These are phyloP conservation scores for Leptinotarsa lineolata DNA, from an alignment of 1,140 invertebrate species.

Conservation along the genomic window DNA sequence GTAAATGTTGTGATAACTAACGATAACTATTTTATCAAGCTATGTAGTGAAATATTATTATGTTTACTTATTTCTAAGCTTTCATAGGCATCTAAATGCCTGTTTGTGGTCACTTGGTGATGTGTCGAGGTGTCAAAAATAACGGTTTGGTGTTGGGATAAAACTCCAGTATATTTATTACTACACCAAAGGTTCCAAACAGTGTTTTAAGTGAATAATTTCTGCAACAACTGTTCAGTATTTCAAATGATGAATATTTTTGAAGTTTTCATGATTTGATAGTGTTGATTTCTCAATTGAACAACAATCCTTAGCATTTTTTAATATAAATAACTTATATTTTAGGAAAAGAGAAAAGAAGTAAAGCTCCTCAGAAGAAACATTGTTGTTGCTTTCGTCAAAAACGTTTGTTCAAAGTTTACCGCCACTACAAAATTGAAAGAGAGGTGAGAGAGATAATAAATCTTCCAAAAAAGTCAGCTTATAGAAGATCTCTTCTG, in stretches of 20 bases:
- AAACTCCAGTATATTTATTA: neutral
- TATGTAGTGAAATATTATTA: too few species aligned
- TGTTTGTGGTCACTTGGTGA: too few species aligned
- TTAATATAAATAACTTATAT: neutral
- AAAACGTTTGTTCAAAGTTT: neutral
- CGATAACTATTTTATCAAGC: too few species aligned
- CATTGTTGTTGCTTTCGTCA: neutral
- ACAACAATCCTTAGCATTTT: neutral
- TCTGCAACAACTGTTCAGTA: neutral
- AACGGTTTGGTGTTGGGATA: neutral
- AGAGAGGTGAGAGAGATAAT: neutral
- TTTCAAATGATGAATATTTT: neutral
- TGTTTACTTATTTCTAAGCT: too few species aligned
- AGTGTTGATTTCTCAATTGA: neutral
- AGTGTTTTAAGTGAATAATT: neutral
- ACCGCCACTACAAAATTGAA: neutral
- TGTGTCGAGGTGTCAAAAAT: neutral
- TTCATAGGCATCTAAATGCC: too few species aligned
- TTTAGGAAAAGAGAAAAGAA: neutral
- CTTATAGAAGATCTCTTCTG: neutral
- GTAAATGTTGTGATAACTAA: too few species aligned
- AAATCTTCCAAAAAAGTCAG: conserved; percentile 3
- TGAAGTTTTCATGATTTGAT: conserved; percentile 2
- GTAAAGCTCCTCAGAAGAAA: neutral
- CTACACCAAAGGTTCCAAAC: neutral